A percentile compares a stretch with the other conserved stretches of the same genome.
Conservation (phyloP, 2,888 invertebrate species). For the Apamea sordens region DNA sequence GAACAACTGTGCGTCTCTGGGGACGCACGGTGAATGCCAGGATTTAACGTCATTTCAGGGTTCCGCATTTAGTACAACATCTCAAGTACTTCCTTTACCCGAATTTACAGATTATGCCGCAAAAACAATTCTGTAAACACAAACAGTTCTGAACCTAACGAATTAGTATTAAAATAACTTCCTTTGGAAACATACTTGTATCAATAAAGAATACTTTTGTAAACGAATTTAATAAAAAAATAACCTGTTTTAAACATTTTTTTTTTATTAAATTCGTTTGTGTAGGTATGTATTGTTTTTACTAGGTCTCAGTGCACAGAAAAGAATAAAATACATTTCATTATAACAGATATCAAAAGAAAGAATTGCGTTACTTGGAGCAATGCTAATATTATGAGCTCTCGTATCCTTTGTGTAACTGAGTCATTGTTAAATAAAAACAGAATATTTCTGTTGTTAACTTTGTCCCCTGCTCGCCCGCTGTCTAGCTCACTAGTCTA, state of each 20-base stretch:
- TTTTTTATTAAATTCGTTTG: neutral
- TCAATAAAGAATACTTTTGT: neutral
- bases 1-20: conserved; percentile 14
- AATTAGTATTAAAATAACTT: neutral
- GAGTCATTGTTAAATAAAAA: neutral
- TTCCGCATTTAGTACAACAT: neutral
- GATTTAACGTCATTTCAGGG: neutral
- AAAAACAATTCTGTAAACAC: neutral
- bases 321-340: neutral
- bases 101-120: neutral
- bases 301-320: neutral
- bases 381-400: neutral
- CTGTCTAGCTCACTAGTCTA: neutral
- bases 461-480: neutral
- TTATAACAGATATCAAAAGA: neutral
- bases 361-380: neutral
- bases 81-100: neutral
- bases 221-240: too few species aligned
- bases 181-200: neutral
- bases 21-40: neutral
- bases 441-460: neutral
- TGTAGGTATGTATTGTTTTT: neutral
- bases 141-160: neutral
- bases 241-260: too few species aligned
- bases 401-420: neutral